These are phyloP conservation scores for Scylla paramamosain DNA, from an alignment of 1,140 invertebrate genomes.

Conservation along the genomic window DNA sequence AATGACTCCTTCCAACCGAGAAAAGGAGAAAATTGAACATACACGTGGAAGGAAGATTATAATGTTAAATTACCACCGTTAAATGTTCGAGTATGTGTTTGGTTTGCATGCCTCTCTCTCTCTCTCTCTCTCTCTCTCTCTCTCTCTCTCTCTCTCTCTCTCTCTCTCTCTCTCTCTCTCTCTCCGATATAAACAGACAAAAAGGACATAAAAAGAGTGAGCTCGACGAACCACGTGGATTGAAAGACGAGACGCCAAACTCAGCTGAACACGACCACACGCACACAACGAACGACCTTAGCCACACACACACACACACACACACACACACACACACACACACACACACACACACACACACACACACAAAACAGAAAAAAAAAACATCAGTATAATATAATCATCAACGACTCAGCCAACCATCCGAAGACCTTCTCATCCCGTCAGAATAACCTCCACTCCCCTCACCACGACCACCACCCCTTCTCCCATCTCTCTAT, in stretches of 20 bases:
- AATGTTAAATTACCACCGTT: neutral
- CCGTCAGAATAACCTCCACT: no score
- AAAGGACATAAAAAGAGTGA: no score
- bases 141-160: constrained; percentile 22
- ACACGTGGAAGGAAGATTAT: neutral
- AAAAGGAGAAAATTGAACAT: neutral
- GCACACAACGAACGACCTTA: no score
- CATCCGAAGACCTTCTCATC: no score
- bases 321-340: neutral
- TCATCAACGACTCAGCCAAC: no score
- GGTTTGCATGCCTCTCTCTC: constrained; percentile 7
- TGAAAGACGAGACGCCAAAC: no score
- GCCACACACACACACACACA: no score
- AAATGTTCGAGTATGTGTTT: neutral
- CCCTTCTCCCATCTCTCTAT: neutral
- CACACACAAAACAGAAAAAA: neutral
- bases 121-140: constrained; percentile 49
- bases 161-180: neutral
- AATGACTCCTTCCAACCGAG: neutral
- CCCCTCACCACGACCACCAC: no score
- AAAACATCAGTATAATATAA: no score
- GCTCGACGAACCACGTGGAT: no score
- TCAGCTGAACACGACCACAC: no score
- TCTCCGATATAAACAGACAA: neutral
- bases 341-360: constrained; percentile 19